Evolutionary conservation across 37 sponge, comb jelly and placozoan species (phyloP).

Genomic region (Ianthella basta): DNA sequence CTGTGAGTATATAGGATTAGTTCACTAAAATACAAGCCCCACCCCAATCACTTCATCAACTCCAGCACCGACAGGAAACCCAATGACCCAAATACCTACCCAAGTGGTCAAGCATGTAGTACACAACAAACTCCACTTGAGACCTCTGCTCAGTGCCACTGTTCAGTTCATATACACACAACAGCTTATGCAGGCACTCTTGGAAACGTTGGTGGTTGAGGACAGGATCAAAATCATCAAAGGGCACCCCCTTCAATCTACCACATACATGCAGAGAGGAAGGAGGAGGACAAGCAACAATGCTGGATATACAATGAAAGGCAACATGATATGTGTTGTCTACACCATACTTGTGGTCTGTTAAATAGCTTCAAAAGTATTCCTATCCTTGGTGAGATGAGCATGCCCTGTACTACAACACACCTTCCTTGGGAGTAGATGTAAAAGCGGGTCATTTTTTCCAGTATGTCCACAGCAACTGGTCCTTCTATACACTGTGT

Average conservation of each 20-base stretch:
- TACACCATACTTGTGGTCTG: too few species aligned
- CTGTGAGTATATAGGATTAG: not conserved
- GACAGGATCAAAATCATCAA: constrained; percentile 60
- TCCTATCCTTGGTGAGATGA: too few species aligned
- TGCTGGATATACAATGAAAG: too few species aligned
- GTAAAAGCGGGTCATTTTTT: constrained; percentile 49
- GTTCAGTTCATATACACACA: constrained; percentile 1
- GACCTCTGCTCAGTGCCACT: not conserved
- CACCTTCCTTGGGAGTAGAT: constrained; percentile 73
- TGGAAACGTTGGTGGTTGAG: constrained; percentile 50
- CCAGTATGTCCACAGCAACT: constrained; percentile 40
- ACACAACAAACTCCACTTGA: constrained; percentile 43
- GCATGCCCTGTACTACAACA: not conserved
- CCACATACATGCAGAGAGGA: too few species aligned
- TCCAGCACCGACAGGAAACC: not conserved
- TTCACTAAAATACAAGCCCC: too few species aligned
- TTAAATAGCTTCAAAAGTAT: too few species aligned
- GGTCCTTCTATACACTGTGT: constrained; percentile 56
- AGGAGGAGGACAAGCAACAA: too few species aligned
- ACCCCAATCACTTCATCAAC: not conserved
- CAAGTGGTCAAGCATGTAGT: constrained; percentile 54
- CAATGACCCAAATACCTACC: constrained; percentile 16
- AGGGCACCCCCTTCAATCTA: too few species aligned
- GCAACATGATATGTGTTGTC: too few species aligned
- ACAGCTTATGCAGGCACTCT: constrained; percentile 56